A percentile compares a stretch with the other conserved stretches of the same genome.
Evolutionary conservation across 2,888 invertebrate genomes (phyloP).

Genomic region (Morpho deidamia): DNA sequence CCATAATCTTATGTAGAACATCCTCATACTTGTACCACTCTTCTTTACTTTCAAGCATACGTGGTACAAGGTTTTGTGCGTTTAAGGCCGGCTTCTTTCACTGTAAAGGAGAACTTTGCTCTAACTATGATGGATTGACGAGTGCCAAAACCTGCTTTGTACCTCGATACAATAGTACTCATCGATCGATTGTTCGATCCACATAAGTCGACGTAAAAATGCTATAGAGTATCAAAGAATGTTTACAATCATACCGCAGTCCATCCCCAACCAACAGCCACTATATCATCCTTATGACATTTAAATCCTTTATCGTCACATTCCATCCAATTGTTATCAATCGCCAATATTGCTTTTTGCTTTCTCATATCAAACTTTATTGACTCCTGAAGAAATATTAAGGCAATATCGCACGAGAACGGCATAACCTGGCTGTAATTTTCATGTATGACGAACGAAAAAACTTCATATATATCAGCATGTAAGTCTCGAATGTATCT

Average conservation of each 20-base stretch:
- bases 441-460: conserved; percentile 36
- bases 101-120: no score
- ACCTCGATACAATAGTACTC: no score
- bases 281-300: conserved; percentile 31
- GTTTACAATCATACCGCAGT: conserved; percentile 35
- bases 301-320: neutral
- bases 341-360: conserved; percentile 43
- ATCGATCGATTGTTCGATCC: no score
- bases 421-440: conserved; percentile 39
- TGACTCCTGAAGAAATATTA: conserved; percentile 39
- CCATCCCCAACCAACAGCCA: conserved; percentile 57
- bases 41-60: no score
- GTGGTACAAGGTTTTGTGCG: no score
- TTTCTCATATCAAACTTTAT: conserved; percentile 34
- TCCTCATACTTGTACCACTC: no score
- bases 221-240: no score
- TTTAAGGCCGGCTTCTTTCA: no score
- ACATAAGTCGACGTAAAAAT: no score
- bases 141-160: no score
- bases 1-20: no score
- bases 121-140: no score
- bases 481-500: conserved; percentile 41
- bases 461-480: conserved; percentile 33
- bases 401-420: conserved; percentile 52
- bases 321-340: conserved; percentile 44